Evolutionary conservation across 2,113 vertebrate genomes (phyloP).

Genomic region (Podarcis raffonei): DNA sequence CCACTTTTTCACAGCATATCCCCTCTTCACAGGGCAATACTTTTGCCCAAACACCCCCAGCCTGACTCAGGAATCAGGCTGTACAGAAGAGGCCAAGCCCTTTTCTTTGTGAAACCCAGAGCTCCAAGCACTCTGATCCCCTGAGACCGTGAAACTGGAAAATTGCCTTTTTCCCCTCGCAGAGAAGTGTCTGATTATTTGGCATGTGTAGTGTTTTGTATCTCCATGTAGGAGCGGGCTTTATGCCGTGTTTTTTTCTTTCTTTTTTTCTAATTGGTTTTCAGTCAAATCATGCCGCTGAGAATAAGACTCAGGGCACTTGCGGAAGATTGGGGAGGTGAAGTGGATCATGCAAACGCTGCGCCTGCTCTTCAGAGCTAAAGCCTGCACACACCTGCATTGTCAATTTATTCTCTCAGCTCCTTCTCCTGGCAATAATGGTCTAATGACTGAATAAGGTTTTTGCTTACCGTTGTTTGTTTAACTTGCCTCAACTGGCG

Average conservation of each 20-base stretch:
- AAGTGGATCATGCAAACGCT: constrained; percentile 39
- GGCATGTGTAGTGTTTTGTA: constrained; percentile 34
- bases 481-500: constrained; percentile 38
- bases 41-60: constrained; percentile 10
- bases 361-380: not conserved
- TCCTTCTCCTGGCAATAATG: constrained; percentile 2
- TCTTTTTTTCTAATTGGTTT: constrained; percentile 60
- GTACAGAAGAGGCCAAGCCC: not conserved
- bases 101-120: not conserved
- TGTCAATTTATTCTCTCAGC: constrained; percentile 37
- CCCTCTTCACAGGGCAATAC: not conserved
- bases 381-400: constrained; percentile 49
- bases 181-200: constrained; percentile 41
- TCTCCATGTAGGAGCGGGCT: constrained; percentile 4
- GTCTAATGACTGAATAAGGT: constrained; percentile 21
- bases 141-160: constrained; percentile 3
- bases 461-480: constrained; percentile 31
- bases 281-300: constrained; percentile 55
- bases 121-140: not conserved
- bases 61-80: not conserved
- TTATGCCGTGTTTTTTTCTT: not conserved
- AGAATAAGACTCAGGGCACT: constrained; percentile 33
- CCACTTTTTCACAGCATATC: not conserved
- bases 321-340: constrained; percentile 34
- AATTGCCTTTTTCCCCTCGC: constrained; percentile 14